Conservation (phyloP, 2,113 vertebrate species). For the Accipiter virgatus region DNA sequence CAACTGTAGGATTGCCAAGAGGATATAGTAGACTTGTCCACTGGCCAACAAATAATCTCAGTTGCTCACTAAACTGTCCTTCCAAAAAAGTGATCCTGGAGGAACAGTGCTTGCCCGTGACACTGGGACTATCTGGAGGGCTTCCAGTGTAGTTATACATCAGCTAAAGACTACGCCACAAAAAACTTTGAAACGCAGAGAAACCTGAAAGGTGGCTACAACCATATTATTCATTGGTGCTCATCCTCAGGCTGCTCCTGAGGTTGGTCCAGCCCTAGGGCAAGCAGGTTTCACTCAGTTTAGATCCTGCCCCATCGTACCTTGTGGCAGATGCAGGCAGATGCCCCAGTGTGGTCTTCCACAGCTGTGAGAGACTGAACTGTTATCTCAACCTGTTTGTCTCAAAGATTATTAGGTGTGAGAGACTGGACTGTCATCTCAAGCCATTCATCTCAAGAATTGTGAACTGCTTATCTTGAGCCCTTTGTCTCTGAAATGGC, state of each 20-base stretch:
- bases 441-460: too few species aligned
- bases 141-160: background rate
- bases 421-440: too few species aligned
- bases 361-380: background rate
- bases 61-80: background rate
- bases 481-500: too few species aligned
- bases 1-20: background rate
- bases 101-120: background rate
- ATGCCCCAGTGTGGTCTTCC: accelerated
- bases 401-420: too few species aligned
- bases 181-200: background rate
- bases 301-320: background rate
- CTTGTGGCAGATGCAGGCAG: background rate
- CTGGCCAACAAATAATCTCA: background rate
- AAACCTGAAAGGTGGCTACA: background rate
- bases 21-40: background rate
- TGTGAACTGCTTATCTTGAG: too few species aligned
- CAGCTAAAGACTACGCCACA: background rate
- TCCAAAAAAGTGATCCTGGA: background rate
- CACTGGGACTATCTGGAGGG: background rate
- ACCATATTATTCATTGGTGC: background rate
- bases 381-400: too few species aligned
- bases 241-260: background rate
- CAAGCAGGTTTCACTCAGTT: background rate
- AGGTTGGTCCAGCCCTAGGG: background rate